Evolutionary conservation across 1,140 invertebrate genomes (phyloP).

Genomic region (Pseudachorutes palmiensis): DNA sequence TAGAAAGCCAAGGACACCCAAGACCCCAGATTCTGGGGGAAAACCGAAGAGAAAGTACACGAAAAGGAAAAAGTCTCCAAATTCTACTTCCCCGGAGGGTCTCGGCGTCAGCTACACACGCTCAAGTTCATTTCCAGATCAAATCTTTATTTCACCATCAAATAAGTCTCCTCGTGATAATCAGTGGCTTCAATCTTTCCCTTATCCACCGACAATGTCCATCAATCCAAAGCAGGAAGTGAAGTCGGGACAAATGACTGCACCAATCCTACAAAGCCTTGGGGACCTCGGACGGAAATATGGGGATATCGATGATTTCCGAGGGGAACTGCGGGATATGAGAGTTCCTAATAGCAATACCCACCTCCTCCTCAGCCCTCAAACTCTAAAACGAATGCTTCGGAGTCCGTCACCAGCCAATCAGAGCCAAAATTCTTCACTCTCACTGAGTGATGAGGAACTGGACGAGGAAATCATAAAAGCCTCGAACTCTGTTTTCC

Average conservation of each 20-base stretch:
- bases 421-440: background rate
- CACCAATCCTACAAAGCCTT: no score
- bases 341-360: background rate
- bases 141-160: background rate
- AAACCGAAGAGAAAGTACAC: conserved; percentile 7
- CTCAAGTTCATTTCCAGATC: no score
- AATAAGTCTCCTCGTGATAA: background rate
- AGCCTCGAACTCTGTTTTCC: background rate
- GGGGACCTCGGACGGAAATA: no score
- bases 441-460: background rate
- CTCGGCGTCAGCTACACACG: no score
- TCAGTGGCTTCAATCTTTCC: background rate
- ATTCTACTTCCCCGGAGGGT: background rate
- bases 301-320: no score
- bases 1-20: no score
- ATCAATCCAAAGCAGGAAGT: no score
- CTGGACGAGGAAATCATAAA: background rate
- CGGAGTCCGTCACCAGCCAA: conserved; percentile 6
- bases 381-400: conserved; percentile 1
- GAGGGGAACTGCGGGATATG: background rate
- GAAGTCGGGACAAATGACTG: no score
- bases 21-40: no score
- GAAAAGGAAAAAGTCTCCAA: background rate
- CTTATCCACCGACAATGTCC: no score
- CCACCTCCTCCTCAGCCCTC: conserved; percentile 1